These are phyloP conservation scores for Molanna angustata DNA, from an alignment of 2,888 invertebrate species.

Conservation along the genomic window DNA sequence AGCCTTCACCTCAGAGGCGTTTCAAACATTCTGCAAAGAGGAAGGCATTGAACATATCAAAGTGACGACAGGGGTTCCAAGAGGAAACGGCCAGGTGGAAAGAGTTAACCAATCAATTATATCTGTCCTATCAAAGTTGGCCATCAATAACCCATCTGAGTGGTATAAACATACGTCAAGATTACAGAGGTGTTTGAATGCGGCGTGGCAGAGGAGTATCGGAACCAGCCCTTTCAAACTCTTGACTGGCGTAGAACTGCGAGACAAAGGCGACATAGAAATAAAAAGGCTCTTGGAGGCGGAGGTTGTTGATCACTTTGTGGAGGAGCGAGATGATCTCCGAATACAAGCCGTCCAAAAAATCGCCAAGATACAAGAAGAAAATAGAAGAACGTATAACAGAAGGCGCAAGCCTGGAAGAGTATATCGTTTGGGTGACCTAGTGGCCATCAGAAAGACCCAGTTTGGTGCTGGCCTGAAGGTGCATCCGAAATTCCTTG, in stretches of 20 bases:
- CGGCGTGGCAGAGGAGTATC: conserved; percentile 34
- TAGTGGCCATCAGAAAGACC: conserved; percentile 39
- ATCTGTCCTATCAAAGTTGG: conserved; percentile 38
- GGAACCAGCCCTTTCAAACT: conserved; percentile 34
- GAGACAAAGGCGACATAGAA: conserved; percentile 30
- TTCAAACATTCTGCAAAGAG: not conserved
- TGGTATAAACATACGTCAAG: conserved; percentile 36
- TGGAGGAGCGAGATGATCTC: conserved; percentile 15
- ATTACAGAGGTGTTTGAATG: conserved; percentile 36
- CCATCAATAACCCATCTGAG: conserved; percentile 35
- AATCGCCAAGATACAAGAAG: conserved; percentile 27
- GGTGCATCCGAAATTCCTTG: conserved; percentile 38
- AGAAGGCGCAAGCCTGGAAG: conserved; percentile 19
- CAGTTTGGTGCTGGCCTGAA: conserved; percentile 40
- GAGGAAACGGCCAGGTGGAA: conserved; percentile 40
- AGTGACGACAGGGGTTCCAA: conserved; percentile 34
- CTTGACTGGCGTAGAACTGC: conserved; percentile 35
- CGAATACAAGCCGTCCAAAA: conserved; percentile 22
- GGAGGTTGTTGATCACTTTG: conserved; percentile 13
- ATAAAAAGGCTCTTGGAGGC: not conserved
- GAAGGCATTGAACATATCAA: not conserved
- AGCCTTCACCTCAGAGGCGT: conserved; percentile 38
- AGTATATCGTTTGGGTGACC: conserved; percentile 26
- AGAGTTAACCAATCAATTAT: conserved; percentile 37
- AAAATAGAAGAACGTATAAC: conserved; percentile 28